Base-by-base conservation (phyloP, 2,113 vertebrate species). In the Crypturellus undulatus region DNA sequence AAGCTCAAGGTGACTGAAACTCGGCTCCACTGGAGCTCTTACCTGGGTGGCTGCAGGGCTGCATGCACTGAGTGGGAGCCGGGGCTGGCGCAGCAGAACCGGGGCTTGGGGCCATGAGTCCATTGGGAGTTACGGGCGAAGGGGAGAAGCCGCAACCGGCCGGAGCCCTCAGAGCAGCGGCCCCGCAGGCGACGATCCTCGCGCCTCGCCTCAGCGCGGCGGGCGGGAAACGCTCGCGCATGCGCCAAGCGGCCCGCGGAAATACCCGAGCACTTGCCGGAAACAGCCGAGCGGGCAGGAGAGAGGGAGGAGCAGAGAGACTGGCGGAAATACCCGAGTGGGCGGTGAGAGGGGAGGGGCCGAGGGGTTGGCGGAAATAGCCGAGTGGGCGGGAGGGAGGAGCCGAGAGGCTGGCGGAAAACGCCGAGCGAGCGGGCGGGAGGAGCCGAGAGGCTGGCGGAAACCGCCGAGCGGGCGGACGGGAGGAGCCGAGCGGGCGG, bases 11-110 rank as follows among this genome's bases (percentile, higher is more conserved):
- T 58, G 30, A 32, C 16, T 58, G 54, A 56, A 17, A 58, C 16
- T 19, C 28, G 17, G 16, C 28, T 18, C 10, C 5, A 18, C 28
- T 18, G 9, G 16, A 58, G 30, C 28, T 58, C 78, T 59, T 9
- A 59, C 64, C 84, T 7, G n/a, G 8, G 17, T 0, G 0, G 6
- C 10, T 25, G 26, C 14, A 1, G 4, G 14, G 2, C 15, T 43
- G 15, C 15, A 43, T 43, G 15, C 6, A 7, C 17, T 0, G 0
- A 3, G 36, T 43, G 5, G 40, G 25, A 36, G 15, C 38, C 6
- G 9, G 15, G 36, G 6, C 36, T 18, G 62, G 26, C 36, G 62
- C 36, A 14, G 6, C 24, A n/a, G 10, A 5, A 6, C 3, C 24
- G 8, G 8, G 2, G 20, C 10, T 38, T n/a, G 4, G 1, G 4